Percentiles rank a stretch among this genome's conserved stretches.
phyloP scores from a whole-genome alignment of 2,888 invertebrate species.

The Xylota sylvarum region DNA sequence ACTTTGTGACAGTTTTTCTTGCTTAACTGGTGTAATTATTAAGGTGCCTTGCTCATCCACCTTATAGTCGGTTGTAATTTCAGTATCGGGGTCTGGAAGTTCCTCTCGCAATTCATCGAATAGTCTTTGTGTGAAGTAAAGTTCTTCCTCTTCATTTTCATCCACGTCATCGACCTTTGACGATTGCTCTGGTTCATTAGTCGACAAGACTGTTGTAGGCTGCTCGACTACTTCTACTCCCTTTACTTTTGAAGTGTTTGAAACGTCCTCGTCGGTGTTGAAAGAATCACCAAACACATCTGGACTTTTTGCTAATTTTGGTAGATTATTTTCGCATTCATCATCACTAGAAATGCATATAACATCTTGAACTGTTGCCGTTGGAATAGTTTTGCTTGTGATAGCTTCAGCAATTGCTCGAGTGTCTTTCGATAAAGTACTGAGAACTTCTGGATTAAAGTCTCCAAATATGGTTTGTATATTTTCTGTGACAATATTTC shows the following conservation, averaged over 20 bases:
- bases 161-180: constrained; percentile 21
- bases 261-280: constrained; percentile 63
- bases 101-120: constrained; percentile 81
- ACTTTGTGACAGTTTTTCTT: constrained; percentile 14
- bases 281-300: constrained; percentile 78
- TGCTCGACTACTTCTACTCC: background rate
- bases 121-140: constrained; percentile 80
- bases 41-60: constrained; percentile 29
- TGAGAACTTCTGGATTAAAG: constrained; percentile 81
- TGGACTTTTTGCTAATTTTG: constrained; percentile 72
- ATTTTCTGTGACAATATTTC: constrained; percentile 76
- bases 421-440: constrained; percentile 74
- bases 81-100: constrained; percentile 75
- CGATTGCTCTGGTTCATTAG: background rate
- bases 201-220: background rate
- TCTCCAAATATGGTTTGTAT: constrained; percentile 82
- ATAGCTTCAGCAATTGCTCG: constrained; percentile 33
- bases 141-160: constrained; percentile 78
- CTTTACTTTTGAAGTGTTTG: background rate
- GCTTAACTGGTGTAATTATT: background rate
- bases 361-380: constrained; percentile 24
- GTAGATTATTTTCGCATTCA: constrained; percentile 52
- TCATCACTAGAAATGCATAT: constrained; percentile 78
- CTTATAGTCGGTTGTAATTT: constrained; percentile 26
- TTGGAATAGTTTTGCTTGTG: background rate